Evolutionary conservation across 1,140 invertebrate genomes (phyloP), one percentile per base, ranked within the genome.

Genomic region (Dendrolimus punctatus): DNA sequence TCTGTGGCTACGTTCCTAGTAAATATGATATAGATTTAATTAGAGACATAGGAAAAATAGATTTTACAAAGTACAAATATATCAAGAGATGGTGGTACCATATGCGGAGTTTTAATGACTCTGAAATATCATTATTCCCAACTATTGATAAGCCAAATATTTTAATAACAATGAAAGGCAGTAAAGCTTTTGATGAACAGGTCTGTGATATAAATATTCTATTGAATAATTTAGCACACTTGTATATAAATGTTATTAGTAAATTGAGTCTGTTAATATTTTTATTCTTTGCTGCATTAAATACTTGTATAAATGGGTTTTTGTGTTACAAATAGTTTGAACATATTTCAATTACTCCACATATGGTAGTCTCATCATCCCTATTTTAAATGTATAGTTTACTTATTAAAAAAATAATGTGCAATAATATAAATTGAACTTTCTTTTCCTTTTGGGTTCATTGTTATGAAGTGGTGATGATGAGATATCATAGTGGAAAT

Each of bases 21-120:
- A 81, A 73, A 62, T 76, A 76, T 68, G 90, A 91, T 73, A 65
- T 76, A 49, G 63, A 88, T 61, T 57, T 90, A 39, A 88, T 81
- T 64, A 81, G 79, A 64, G 67, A 74, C 71, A 66, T 79, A 66
- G 63, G 66, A 69, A 61, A 68, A 66, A 51, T 77, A 78, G 60
- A 80, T 71, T 64, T 82, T 65, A 44, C 70, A 74, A 71, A 78
- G 75, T 64, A 83, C 73, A 47, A 87, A 67, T 66, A 91, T 62
- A 68, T 91, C 53, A 83, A 76, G 67, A 85, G 90, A 74, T 92
- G 91, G 90, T 90, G 85, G 72, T 65, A 76, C 75, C 89, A 91
- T 78, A 89, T 91, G 70, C 72, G 81, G 73, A 91, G 88, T 74
- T 91, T 89, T 73, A 84, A 79, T 67, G 62, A 68, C 47, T 71